Conservation (phyloP, 2,888 invertebrate species). For the Leptinotarsa rubiginosa region DNA sequence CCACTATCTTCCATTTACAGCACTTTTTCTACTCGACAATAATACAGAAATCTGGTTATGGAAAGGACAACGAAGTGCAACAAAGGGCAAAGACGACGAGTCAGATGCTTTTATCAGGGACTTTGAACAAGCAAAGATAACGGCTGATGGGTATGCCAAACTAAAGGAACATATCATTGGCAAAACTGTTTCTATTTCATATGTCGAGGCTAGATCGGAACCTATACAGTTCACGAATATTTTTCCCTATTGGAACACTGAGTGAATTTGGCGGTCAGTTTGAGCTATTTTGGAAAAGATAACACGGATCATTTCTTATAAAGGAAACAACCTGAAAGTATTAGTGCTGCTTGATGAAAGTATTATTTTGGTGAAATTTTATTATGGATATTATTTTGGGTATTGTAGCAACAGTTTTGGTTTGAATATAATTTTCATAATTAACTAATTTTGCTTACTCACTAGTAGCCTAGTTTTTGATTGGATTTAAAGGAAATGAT, state of each 20-base stretch:
- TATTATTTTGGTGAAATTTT: too few relatives aligned
- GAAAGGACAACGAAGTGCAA: slow-evolving; percentile 39
- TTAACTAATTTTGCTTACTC: too few relatives aligned
- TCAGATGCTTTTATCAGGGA: slow-evolving; percentile 38
- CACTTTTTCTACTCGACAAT: slow-evolving; percentile 52
- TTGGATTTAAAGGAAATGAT: too few relatives aligned
- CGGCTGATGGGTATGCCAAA: slow-evolving; percentile 45
- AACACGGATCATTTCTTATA: neutral
- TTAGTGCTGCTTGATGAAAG: too few relatives aligned
- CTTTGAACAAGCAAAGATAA: slow-evolving; percentile 40
- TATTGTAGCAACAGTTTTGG: too few relatives aligned
- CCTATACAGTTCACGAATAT: slow-evolving; percentile 50
- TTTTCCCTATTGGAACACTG: slow-evolving; percentile 50
- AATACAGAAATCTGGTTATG: slow-evolving; percentile 53
- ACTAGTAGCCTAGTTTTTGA: too few relatives aligned
- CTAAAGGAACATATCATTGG: slow-evolving; percentile 35
- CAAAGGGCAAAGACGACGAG: slow-evolving; percentile 25
- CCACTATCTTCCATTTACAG: slow-evolving; percentile 37
- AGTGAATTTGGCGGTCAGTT: neutral
- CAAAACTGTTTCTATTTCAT: slow-evolving; percentile 36
- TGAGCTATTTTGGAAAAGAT: neutral
- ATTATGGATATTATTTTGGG: too few relatives aligned
- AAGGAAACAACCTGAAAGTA: too few relatives aligned
- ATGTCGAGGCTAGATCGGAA: slow-evolving; percentile 46
- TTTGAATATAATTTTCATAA: too few relatives aligned